Evolutionary conservation across 2,888 invertebrate genomes (phyloP), one percentile per base, ranked within the genome.

Genomic region (Myathropa florea): DNA sequence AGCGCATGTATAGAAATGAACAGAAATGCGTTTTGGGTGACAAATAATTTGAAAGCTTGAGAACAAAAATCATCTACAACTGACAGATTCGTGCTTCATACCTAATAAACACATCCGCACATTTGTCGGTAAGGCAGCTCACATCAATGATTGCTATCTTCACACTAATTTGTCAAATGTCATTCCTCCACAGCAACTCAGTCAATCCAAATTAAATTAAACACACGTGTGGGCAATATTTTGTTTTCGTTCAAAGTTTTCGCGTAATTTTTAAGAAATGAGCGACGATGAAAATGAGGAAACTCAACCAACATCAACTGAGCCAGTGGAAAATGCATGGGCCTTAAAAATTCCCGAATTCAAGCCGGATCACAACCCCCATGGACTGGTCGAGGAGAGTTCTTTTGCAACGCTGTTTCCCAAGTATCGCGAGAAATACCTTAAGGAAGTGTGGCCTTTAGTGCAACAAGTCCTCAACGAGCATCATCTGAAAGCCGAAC

Each of bases 401-500:
- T 97, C 97, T 6, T 99, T 99, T 93, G 98, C 98, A 0, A 98
- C 98, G 0, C 93, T 99, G 18, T 99, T 99, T 93, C 99, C 99
- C 0, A 98, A 98, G 92, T 99, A 99, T 91, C 94, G 99, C 80
- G 99, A 99, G 93, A 96, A 97, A 90, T 99, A 99, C 93, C 93
- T 99, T 9, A 95, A 96, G 90, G 97, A 98, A 94, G 97, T 97
- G 90, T 99, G 99, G 99, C 97, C 98, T 0, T 93, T 99, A 3
- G 97, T 99, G 0, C 96, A 98, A 91, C 98, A 98, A 93, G 94
- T 96, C 0, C 93, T 99, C 23, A 94, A 94, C 33, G 97, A 97
- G 89, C 95, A 97, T 92, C 94, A 95, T 88, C 93, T 99, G 10
- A 95, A 96, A 90, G 97, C 97, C 0, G 98, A 98, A 90, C 93